Conservation (phyloP, 2,113 vertebrate species). For the Phaetusa simplex region DNA sequence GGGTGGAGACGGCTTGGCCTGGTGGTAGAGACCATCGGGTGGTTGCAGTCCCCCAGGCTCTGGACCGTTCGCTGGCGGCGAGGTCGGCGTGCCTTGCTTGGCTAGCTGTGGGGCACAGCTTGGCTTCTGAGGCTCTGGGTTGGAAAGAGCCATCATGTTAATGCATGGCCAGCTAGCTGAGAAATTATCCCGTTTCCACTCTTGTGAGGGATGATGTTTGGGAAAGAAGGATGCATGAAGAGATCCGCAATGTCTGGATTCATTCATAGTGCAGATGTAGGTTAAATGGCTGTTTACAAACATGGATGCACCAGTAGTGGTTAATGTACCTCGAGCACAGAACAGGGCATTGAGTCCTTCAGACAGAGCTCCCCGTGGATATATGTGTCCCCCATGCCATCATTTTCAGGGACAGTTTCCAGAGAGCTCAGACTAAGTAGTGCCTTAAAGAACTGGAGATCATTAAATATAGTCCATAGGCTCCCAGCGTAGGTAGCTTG, state of each 20-base stretch:
- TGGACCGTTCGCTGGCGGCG: fast-evolving
- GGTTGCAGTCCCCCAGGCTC: background rate
- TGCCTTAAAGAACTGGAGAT: background rate
- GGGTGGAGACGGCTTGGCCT: fast-evolving
- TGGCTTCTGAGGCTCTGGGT: background rate
- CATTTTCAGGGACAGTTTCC: background rate
- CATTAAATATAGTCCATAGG: background rate
- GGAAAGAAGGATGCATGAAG: background rate
- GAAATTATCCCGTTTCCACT: background rate
- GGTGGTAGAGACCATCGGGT: background rate
- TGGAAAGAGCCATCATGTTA: background rate
- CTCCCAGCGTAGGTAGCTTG: background rate
- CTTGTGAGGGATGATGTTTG: background rate
- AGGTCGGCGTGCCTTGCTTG: fast-evolving
- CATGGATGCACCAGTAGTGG: background rate
- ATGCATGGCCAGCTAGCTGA: background rate
- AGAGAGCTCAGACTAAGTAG: too few relatives aligned
- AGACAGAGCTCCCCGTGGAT: background rate
- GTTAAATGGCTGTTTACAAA: background rate
- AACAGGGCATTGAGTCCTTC: background rate
- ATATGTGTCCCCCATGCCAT: fast-evolving
- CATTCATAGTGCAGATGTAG: background rate
- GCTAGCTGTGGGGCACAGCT: too few relatives aligned
- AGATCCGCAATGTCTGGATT: background rate
- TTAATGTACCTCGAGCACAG: background rate